Conservation (phyloP, 2,888 invertebrate genomes). For the Sussaba pulchella region DNA sequence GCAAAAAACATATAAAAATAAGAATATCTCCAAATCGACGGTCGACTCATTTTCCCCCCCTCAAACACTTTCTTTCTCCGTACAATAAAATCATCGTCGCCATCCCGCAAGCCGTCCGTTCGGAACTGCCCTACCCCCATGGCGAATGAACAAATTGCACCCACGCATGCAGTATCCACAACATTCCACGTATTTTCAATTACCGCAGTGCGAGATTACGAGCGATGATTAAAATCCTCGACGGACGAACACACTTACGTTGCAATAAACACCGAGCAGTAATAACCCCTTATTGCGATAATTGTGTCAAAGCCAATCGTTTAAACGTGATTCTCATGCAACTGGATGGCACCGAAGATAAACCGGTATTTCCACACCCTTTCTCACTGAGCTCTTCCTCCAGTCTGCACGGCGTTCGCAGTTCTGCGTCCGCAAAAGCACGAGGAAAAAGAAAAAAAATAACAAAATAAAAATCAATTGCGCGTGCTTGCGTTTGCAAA, state of each 20-base stretch:
- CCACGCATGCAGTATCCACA: too few species aligned
- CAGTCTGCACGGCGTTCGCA: background rate
- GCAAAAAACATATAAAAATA: too few species aligned
- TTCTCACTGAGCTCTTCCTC: background rate
- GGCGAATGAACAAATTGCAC: too few species aligned
- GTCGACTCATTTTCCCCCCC: too few species aligned
- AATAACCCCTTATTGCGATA: background rate
- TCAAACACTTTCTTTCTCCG: background rate
- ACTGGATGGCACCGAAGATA: background rate
- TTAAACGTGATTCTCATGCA: background rate
- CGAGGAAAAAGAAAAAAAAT: background rate
- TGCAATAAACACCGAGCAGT: background rate
- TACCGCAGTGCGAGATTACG: background rate
- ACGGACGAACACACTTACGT: background rate
- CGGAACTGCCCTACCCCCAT: too few species aligned
- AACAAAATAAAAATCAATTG: background rate
- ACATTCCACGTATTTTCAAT: background rate
- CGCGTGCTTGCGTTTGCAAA: background rate
- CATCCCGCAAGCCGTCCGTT: too few species aligned
- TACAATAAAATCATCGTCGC: background rate
- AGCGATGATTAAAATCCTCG: slow-evolving; percentile 5
- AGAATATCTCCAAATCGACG: too few species aligned
- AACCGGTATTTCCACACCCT: slow-evolving; percentile 12
- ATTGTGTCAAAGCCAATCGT: background rate
- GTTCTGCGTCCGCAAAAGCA: too few species aligned